Base-by-base conservation (phyloP, 2,113 vertebrate species). In the Psammodynastes pulverulentus region DNA sequence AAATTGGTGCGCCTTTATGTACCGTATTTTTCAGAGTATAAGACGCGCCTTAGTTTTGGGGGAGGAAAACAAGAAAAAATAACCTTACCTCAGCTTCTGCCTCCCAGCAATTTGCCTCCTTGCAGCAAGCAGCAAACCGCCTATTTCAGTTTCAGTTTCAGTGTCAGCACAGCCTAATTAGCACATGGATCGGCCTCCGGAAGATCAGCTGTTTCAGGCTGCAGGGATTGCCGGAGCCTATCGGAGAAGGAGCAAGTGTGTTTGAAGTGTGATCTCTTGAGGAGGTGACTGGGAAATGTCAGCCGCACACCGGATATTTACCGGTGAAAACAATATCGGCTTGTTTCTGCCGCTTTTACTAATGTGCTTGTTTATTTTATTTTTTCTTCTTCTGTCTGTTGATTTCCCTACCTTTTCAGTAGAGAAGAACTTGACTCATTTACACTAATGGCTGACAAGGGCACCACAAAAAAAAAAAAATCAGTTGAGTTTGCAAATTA, bases 401-500 rank as follows among this genome's bases (percentile, higher is more conserved):
- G 39, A 94, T 34, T 94, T 89, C 6, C 48, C 86, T 72, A 58
- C 94, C 72, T 92, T n/a, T 92, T 72, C 93, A 46, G 90, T 89
- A 48, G 86, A 90, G 88, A 0, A 92, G 91, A 88, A 26, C 43
- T 0, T 19, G 48, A 86, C 39, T 93, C 94, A 96, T 94, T 95
- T 92, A 89, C 23, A 0, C 90, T 93, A 91, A 94, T 19, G 0
- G 94, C 93, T 84, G 48, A 51, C 48, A 94, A 88, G 86, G 91
- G 3, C 5, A 92, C 92, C 3, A 0, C 88, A 94, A 95, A 26
- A n/a, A n/a, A n/a, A n/a, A n/a, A n/a, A n/a, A n/a, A 91, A 94
- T 93, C 90, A 93, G 58, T 87, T 94, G 94, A 95, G 92, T 92
- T 93, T 96, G 95, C 93, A 96, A 96, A 96, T 93, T 90, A 94